These are phyloP conservation scores for Aplochiton taeniatus DNA, from an alignment of 2,797 vertebrate species.

Conservation along the genomic window DNA sequence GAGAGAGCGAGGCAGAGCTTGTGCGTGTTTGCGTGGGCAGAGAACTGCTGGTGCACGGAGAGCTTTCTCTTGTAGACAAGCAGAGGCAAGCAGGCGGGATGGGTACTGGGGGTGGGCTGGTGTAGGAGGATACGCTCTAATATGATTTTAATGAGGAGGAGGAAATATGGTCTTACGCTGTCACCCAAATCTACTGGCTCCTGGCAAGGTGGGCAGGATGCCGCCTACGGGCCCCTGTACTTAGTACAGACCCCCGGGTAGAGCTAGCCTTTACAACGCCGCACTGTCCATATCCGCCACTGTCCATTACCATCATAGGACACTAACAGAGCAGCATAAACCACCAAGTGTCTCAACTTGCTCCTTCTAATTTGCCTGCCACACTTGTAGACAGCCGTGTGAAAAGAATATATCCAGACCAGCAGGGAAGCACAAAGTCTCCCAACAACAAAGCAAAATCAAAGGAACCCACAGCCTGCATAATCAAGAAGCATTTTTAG, in stretches of 20 bases:
- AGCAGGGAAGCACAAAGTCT: background rate
- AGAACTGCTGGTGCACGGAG: conserved; percentile 10
- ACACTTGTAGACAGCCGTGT: conserved; percentile 29
- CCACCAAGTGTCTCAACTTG: conserved; percentile 30
- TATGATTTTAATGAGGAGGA: conserved; percentile 63
- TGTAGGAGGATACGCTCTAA: conserved; percentile 29
- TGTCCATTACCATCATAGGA: conserved; percentile 35
- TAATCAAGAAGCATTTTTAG: conserved; percentile 23
- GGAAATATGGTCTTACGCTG: conserved; percentile 35
- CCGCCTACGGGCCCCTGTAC: conserved; percentile 54
- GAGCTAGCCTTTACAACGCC: conserved; percentile 27
- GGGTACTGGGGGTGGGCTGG: conserved; percentile 29
- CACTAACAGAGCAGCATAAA: conserved; percentile 35
- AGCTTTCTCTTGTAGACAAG: background rate
- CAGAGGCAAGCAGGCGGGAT: conserved; percentile 8
- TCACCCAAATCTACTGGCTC: conserved; percentile 42
- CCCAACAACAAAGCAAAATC: conserved; percentile 36
- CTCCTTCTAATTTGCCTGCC: conserved; percentile 43
- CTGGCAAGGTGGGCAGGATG: conserved; percentile 31
- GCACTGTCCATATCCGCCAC: conserved; percentile 7
- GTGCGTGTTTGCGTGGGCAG: conserved; percentile 10
- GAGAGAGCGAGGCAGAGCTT: background rate
- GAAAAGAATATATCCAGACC: conserved; percentile 24
- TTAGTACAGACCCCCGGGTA: conserved; percentile 27
- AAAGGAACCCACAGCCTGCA: conserved; percentile 31